Base-by-base conservation (phyloP, 2,888 invertebrate genomes). In the Aethes cnicana region DNA sequence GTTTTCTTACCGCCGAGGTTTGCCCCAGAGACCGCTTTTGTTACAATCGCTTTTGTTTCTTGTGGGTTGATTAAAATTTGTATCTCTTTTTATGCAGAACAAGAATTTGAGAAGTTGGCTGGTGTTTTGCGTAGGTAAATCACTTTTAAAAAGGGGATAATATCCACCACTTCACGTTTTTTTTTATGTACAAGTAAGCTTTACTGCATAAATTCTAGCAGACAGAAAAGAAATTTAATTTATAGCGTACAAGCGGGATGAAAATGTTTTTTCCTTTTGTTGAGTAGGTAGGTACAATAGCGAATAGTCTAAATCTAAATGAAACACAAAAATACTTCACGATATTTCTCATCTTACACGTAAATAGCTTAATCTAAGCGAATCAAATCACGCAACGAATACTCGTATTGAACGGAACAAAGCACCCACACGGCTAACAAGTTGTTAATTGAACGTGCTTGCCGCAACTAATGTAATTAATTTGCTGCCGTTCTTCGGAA, bases 401-500 rank as follows among this genome's bases (percentile, higher is more conserved):
- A n/a, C n/a, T n/a, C n/a, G n/a, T n/a, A n/a, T n/a, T n/a, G n/a
- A n/a, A n/a, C n/a, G 11, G 11, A 20, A 9, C 20, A 11, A 18
- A 11, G 20, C 8, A n/a, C 18, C 0, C 33, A 33, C 18, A 33
- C 9, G 21, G 30, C n/a, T 42, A 50, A 37, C 37, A 44, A 44
- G 44, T 46, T 32, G 20, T 46, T 44, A 46, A 46, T 52, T 25
- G 43, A 50, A 44, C 23, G 25, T 46, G 37, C 39, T 47, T 32
- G 17, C 39, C 39, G 26, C 32, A 37, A 52, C 46, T 52, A 52
- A 52, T 52, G 39, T 39, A 52, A 52, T 52, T 52, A 52, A 52
- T 39, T 46, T 33, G 46, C 30, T 8, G 49, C 50, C 55, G 35
- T 49, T 23, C 43, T 50, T 32, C 37, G 25, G 25, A 25, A 17